Evolutionary conservation across 2,113 vertebrate genomes (phyloP), one percentile per base, ranked within the genome.

Genomic region (Elgaria multicarinata): DNA sequence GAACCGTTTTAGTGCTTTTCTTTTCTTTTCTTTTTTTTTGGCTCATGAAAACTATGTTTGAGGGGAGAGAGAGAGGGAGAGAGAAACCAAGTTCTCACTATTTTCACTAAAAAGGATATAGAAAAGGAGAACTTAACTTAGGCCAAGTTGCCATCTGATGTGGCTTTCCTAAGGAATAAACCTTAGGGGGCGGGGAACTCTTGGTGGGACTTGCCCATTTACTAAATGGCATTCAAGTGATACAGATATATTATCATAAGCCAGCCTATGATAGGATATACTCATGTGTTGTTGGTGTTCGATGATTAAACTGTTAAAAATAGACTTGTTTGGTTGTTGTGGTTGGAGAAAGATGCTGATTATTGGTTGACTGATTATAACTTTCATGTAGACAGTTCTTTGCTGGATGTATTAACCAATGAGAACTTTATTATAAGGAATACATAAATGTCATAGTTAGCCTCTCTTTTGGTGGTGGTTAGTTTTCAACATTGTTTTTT

Each of bases 131-230:
- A 62, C 0, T 75, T 31, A 18, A 36, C 67, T 22, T 42, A 44
- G 28, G 12, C 22, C 22, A 10, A 31, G 14, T 64, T 9, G 12
- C 74, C 31, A 86, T 76, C 85, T 82, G 36, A 81, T 36, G 42
- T 79, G 50, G 28, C 67, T 88, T 89, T 89, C 53, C 33, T 36
- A 83, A 89, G 75, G 67, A 46, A 58, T 2, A 81, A 53, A 18
- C 64, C 50, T 88, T 50, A 50, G 46, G 4, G 8, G 8, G 46
- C 46, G 8, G 8, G 8, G 18, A 44, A 62, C 28, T 69, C 20
- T 39, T 67, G 20, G 44, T 39, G 46, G 6, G 77, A 46, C 36
- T 36, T 75, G 3, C 71, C 67, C 6, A 83, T 10, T 44, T 18
- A 50, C 55, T 33, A n/a, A 75, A 76, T 62, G 36, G 55, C 33